Percentiles rank a stretch among this genome's conserved stretches.
These are phyloP conservation scores for Diaphora mendica DNA, from an alignment of 2,888 invertebrate species.

Conservation along the genomic window DNA sequence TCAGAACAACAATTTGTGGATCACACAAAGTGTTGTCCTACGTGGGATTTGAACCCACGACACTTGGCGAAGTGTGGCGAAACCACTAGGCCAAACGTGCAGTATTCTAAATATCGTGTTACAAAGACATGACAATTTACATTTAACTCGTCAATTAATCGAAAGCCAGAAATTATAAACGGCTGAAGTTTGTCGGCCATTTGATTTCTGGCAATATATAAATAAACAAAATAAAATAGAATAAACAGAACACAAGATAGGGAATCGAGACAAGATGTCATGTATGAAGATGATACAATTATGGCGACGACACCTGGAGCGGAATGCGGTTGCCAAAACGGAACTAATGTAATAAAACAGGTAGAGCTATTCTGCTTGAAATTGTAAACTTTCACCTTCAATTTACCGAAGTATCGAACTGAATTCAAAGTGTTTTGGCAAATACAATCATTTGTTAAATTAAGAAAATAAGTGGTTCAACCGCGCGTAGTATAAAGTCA, in stretches of 20 bases:
- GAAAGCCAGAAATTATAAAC: too few species aligned
- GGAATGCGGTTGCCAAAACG: conserved; percentile 27
- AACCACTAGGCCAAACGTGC: too few species aligned
- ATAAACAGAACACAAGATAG: conserved; percentile 11
- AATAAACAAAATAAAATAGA: neutral
- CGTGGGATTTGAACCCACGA: too few species aligned
- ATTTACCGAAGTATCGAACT: neutral
- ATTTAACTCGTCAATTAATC: too few species aligned
- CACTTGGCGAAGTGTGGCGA: too few species aligned
- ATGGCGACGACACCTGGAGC: conserved; percentile 26
- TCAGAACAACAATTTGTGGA: too few species aligned
- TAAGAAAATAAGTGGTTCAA: neutral
- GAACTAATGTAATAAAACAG: conserved; percentile 29
- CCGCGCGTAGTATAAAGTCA: neutral
- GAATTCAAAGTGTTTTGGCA: neutral
- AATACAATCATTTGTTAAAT: neutral
- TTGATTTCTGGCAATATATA: too few species aligned
- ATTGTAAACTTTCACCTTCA: conserved; percentile 11
- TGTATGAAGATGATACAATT: conserved; percentile 39
- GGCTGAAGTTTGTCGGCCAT: too few species aligned
- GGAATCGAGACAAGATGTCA: conserved; percentile 20
- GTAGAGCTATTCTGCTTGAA: conserved; percentile 12
- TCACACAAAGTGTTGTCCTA: too few species aligned
- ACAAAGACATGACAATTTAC: too few species aligned
- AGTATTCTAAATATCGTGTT: too few species aligned